Percentiles rank a stretch among this genome's conserved stretches.
These are phyloP conservation scores for Bambusicola thoracicus DNA, from an alignment of 2,113 vertebrate species.

Conservation along the genomic window DNA sequence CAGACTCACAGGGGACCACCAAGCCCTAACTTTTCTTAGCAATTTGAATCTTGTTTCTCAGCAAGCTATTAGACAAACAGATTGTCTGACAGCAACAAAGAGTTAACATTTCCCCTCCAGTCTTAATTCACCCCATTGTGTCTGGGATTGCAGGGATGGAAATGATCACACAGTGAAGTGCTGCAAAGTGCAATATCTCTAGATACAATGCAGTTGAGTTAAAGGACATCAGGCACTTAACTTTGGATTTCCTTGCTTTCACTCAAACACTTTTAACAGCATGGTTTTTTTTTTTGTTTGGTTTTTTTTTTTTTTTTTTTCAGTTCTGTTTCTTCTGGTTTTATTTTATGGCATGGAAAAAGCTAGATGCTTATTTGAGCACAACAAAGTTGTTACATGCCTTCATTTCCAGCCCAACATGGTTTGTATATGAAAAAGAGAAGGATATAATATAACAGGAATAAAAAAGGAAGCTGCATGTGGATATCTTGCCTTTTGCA, in stretches of 20 bases:
- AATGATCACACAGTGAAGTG: slow-evolving; percentile 47
- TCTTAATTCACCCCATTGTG: slow-evolving; percentile 53
- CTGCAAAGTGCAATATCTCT: slow-evolving; percentile 46
- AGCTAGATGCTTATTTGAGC: not conserved
- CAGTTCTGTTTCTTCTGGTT: not conserved
- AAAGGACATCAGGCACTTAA: slow-evolving; percentile 42
- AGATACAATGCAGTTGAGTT: slow-evolving; percentile 57
- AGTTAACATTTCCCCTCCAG: slow-evolving; percentile 32
- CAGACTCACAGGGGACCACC: not conserved
- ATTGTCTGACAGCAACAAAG: slow-evolving; percentile 36
- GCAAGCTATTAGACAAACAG: not conserved
- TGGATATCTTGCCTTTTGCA: not conserved
- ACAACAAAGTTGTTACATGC: not conserved
- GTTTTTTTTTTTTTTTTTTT: not conserved
- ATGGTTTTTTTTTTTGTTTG: not conserved
- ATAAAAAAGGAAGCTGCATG: not conserved
- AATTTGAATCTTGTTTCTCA: slow-evolving; percentile 27
- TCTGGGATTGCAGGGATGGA: slow-evolving; percentile 53
- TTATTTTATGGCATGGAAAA: not conserved
- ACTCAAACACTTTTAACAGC: slow-evolving; percentile 25
- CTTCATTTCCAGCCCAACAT: not conserved
- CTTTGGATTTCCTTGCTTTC: slow-evolving; percentile 50
- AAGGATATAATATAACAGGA: too few relatives aligned
- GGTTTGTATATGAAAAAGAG: not conserved
- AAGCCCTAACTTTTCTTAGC: not conserved